Percentiles rank a stretch among this genome's conserved stretches.
phyloP scores from a whole-genome alignment of 2,113 vertebrate genomes.

The Cygnus atratus region DNA sequence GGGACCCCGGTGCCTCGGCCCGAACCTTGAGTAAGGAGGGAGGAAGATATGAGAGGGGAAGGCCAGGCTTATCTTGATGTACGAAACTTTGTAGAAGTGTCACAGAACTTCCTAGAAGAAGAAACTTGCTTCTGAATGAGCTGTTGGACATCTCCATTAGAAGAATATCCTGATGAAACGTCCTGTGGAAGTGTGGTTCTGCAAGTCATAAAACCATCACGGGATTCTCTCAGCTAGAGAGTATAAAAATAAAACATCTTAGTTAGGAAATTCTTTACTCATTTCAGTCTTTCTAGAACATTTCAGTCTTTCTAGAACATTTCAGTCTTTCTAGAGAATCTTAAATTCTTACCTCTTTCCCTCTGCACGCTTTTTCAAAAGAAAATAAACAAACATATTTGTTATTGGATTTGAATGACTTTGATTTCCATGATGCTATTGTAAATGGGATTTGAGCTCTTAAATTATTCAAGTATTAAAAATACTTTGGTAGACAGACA shows the following conservation, averaged over 20 bases:
- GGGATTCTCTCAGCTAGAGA: background rate
- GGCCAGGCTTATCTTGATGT: fast-evolving
- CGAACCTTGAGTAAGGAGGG: fast-evolving
- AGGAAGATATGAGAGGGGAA: background rate
- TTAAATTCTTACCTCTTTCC: background rate
- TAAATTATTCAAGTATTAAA: background rate
- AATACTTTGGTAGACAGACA: background rate
- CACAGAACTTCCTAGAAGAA: background rate
- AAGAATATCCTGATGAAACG: background rate
- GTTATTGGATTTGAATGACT: background rate
- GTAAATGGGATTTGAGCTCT: background rate
- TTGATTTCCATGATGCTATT: background rate
- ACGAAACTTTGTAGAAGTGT: background rate
- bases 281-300: background rate
- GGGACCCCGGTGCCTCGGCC: background rate
- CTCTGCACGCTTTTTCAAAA: background rate
- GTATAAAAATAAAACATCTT: background rate
- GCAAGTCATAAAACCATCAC: background rate
- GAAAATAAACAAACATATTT: background rate
- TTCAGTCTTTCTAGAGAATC: background rate
- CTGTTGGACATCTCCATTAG: fast-evolving
- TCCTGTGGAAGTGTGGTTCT: background rate
- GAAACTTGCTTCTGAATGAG: background rate
- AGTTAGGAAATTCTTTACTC: background rate
- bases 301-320: background rate